Percentiles rank a stretch among this genome's conserved stretches.
Conservation (phyloP, 2,797 vertebrate species). For the Brachymystax lenok region DNA sequence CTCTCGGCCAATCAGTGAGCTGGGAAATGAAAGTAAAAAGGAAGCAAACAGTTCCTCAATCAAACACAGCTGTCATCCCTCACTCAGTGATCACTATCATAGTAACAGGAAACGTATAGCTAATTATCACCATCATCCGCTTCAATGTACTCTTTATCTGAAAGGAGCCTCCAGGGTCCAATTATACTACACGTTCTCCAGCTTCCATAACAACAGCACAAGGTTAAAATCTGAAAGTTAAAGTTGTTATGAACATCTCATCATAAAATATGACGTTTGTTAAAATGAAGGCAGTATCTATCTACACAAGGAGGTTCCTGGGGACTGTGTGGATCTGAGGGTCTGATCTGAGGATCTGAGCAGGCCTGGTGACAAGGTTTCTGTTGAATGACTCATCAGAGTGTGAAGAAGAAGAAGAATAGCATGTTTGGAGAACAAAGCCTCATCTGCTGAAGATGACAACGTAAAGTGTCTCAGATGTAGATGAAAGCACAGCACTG, state of each 20-base stretch:
- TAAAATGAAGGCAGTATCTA: neutral
- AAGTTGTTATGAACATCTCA: neutral
- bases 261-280: neutral
- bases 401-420: conserved; percentile 25
- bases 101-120: no score
- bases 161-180: neutral
- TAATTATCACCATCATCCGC: no score
- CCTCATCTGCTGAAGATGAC: conserved; percentile 32
- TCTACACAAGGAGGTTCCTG: conserved; percentile 3
- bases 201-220: neutral
- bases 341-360: neutral
- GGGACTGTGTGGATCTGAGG: conserved; percentile 5
- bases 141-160: no score
- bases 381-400: conserved; percentile 42
- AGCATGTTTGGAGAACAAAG: conserved; percentile 47
- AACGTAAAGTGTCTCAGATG: conserved; percentile 27
- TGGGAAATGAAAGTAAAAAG: neutral
- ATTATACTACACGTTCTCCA: neutral
- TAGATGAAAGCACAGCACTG: conserved; percentile 38
- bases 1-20: neutral
- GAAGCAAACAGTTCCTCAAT: neutral
- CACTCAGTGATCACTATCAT: no score
- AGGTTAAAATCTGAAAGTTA: neutral
- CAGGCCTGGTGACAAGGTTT: conserved; percentile 22
- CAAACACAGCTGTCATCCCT: neutral